Base-by-base conservation (phyloP, 1,140 invertebrate species). In the Diorhabda elongata region DNA sequence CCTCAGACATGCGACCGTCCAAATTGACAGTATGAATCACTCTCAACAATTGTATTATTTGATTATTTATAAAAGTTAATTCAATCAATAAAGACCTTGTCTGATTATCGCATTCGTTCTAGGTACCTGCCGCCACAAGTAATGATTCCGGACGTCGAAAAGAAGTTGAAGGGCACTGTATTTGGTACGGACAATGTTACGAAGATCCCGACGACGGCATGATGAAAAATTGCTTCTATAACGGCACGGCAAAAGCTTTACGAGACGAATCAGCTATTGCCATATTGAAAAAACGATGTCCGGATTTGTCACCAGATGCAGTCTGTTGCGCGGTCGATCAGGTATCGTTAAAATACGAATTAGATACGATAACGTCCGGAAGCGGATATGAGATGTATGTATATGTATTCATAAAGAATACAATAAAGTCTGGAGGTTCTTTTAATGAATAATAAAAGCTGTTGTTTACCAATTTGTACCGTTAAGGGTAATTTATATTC, bases 181-280 rank as follows among this genome's bases (percentile, higher is more conserved):
- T 93, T 9, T 93, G 91, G 92, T 93, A 92, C 78, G 91, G 88
- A 5, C 83, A 90, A 65, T 93, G 91, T 78, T 83, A 85, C 66
- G 77, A 61, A 2, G 76, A 84, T 8, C 6, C 43, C 0, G 44
- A 66, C 4, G 62, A n/a, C 1, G 64, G 64, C 7, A 47, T 57
- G 42, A 81, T 73, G 7, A 82, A 86, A 75, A 91, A 94, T 81
- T 93, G 91, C 79, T 74, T 76, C 2, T 93, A 94, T 78, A 84
- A 87, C 80, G 92, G 92, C 3, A 81, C 90, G 0, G 82, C 92
- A 0, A 88, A 89, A 75, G 76, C 82, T 9, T 75, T 92, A 67
- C 77, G 68, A 3, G 79, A 86, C 56, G 7, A 69, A 1, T 75
- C 79, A 2, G 82, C 85, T 63, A 77, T 86, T 73, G 66, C 83